These are phyloP conservation scores for Pseudopipra pipra DNA, from an alignment of 2,113 vertebrate species.

Conservation along the genomic window DNA sequence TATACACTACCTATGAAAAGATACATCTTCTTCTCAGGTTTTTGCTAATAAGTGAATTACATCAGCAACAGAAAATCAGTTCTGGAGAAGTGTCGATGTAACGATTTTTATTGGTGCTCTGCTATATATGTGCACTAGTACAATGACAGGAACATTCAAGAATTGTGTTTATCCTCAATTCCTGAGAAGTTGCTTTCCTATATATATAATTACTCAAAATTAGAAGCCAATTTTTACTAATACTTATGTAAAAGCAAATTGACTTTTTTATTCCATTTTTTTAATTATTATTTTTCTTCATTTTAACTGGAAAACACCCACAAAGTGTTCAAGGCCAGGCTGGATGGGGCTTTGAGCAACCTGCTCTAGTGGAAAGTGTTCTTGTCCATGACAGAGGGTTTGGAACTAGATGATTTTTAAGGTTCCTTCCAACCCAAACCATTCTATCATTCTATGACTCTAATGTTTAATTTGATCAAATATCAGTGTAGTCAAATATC, in stretches of 20 bases:
- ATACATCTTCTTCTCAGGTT: slow-evolving; percentile 3
- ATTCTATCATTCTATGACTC: background rate
- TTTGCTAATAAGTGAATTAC: slow-evolving; percentile 31
- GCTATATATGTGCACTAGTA: background rate
- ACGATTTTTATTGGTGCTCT: slow-evolving; percentile 47
- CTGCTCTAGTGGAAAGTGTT: too few relatives aligned
- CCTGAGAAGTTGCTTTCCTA: background rate
- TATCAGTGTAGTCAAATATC: background rate
- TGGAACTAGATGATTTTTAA: background rate
- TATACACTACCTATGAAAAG: background rate
- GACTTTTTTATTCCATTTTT: background rate
- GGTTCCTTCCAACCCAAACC: background rate
- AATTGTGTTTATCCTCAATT: background rate
- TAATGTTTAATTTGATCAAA: background rate
- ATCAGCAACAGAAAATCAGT: slow-evolving; percentile 43
- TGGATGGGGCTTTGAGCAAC: background rate
- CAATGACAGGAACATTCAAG: background rate
- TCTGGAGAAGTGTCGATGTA: slow-evolving; percentile 37
- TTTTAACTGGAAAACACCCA: background rate
- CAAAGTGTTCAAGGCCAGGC: background rate
- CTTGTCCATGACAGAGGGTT: too few relatives aligned
- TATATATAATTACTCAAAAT: background rate
- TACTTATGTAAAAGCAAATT: background rate
- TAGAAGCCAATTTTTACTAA: background rate
- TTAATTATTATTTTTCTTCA: background rate